Base-by-base conservation (phyloP, 92 coral and sea anemone species). In the Heliopora coerulea region DNA sequence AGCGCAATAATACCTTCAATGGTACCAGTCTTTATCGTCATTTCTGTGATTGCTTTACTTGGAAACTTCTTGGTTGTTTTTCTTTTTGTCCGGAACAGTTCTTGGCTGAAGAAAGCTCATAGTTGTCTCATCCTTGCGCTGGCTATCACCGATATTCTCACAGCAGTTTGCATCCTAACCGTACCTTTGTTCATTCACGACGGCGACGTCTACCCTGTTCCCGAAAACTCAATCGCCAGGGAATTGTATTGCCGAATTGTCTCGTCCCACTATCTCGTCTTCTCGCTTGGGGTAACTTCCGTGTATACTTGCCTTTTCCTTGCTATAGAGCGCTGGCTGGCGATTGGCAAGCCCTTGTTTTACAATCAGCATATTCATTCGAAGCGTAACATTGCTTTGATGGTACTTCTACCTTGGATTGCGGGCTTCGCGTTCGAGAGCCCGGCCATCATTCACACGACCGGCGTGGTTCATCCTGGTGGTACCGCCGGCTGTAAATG, bases 301-400 rank as follows among this genome's bases (percentile, higher is more conserved):
- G 77, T 70, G 0, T 70, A 70, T 37, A 18, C 37, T 19, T 70
- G 77, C 21, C 20, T 70, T 24, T 70, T 42, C 23, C n/a, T 70
- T 25, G 77, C 77, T n/a, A 52, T 70, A 18, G 77, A 70, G 13
- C 77, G 77, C 7, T 70, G 77, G 77, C 49, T 70, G 18, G 77
- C 77, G 15, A 54, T 70, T 32, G 58, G 27, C 3, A 52, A 23
- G 54, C 77, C 77, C 3, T 58, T 25, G 31, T 70, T 70, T 18
- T 70, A 70, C 17, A 70, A 34, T 15, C 62, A 70, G 34, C 50
- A 70, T 35, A 21, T 70, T 18, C 39, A 70, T 15, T 70, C 77
- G 34, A 50, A 70, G 29, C 63, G 77, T 0, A 35, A 34, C 19
- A 50, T 50, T 1, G n/a, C 62, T 21, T 21, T 70, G 0, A 19